Base-by-base conservation (phyloP, 2,888 invertebrate species). In the Sycophila texana region DNA sequence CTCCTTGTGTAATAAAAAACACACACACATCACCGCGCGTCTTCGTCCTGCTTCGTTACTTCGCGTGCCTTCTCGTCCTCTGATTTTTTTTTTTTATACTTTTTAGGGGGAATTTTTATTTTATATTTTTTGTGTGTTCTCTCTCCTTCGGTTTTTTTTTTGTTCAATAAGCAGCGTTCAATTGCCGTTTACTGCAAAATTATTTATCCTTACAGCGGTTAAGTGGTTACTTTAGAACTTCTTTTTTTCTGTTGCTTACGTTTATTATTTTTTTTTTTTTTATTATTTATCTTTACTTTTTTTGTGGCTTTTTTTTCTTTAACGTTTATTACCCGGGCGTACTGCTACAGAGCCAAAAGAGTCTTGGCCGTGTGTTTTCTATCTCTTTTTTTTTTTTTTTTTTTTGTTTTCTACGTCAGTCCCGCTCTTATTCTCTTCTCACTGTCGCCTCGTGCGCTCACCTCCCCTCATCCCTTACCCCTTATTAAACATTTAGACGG, bases 391-490 rank as follows among this genome's bases (percentile, higher is more conserved):
- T 26, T 14, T 47, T n/a, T 65, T 26, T 30, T 30, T n/a, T n/a
- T n/a, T n/a, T n/a, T n/a, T n/a, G n/a, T n/a, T n/a, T 10, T 39
- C 39, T 39, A 39, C 39, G 39, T 39, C 39, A 39, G 39, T 39
- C 39, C 39, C 75, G 60, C 81, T 79, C 79, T 81, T 79, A 79
- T 47, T 81, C 81, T 79, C 79, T 70, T 79, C 78, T 76, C 66
- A 75, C 47, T 20, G 30, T 53, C 53, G n/a, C 63, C 57, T 60
- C 20, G 16, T 7, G 13, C 30, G 0, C n/a, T n/a, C 65, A 39
- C 39, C 39, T 39, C 10, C 39, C 39, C 10, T 39, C 39, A 7
- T 26, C 26, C 18, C 74, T 75, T 39, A 30, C 20, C n/a, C 47
- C 20, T 20, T 63, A n/a, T 61, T 65, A n/a, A 30, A 63, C 58